Evolutionary conservation across 1,140 invertebrate genomes (phyloP).

Genomic region (Eriosoma lanigerum): DNA sequence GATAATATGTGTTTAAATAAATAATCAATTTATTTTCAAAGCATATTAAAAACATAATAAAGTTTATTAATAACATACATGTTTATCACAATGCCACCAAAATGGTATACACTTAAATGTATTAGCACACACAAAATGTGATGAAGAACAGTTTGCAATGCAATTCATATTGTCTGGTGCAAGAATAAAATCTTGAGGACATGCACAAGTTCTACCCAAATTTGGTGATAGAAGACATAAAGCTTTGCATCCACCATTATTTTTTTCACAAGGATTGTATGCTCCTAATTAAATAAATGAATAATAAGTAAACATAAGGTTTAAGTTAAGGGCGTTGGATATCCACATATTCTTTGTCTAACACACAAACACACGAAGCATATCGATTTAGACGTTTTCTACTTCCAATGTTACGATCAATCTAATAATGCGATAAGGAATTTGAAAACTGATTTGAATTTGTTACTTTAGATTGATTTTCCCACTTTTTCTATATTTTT

Average conservation of each 20-base stretch:
- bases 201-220: conserved; percentile 66
- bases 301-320: neutral
- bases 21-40: neutral
- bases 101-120: conserved; percentile 73
- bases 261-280: conserved; percentile 61
- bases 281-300: conserved; percentile 45
- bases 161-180: conserved; percentile 69
- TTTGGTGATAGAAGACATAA: conserved; percentile 75
- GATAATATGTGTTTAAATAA: neutral
- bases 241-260: conserved; percentile 67
- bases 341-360: too few species aligned
- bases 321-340: too few species aligned
- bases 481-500: too few species aligned
- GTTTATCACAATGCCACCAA: conserved; percentile 67
- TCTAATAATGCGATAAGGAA: too few species aligned
- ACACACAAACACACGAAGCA: too few species aligned
- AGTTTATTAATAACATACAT: conserved; percentile 56
- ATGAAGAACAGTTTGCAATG: conserved; percentile 74
- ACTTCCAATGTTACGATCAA: too few species aligned
- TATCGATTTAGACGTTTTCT: too few species aligned
- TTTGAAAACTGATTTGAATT: too few species aligned
- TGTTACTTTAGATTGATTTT: too few species aligned
- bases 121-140: conserved; percentile 74
- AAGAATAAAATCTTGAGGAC: conserved; percentile 79
- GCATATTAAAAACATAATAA: conserved; percentile 17